Base-by-base conservation (phyloP, 2,888 invertebrate genomes). In the Phalangium opilio region DNA sequence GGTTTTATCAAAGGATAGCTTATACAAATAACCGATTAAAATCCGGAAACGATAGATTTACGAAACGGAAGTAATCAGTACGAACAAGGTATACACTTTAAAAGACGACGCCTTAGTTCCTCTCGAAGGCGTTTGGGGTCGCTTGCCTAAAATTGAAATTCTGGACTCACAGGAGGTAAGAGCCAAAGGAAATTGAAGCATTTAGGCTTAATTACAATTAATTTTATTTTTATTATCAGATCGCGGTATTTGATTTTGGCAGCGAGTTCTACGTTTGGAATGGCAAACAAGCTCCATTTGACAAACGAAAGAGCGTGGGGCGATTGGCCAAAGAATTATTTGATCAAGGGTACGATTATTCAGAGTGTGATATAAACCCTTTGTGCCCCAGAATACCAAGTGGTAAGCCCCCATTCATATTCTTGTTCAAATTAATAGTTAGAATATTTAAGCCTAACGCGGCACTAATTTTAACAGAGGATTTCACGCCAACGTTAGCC, bases 251-350 rank as follows among this genome's bases (percentile, higher is more conserved):
- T 63, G 91, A 93, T 70, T 93, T 89, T 64, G 91, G 91, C 8
- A 78, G 81, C 3, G 93, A 93, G 70, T 75, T 93, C 75, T 93
- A 93, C 59, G 78, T 90, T 47, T 93, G 93, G 93, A 83, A 83
- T 59, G 93, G 93, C 0, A 89, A 85, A 62, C 81, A 81, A 57
- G 86, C 85, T 0, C 67, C 78, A 0, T 64, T 79, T 0, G 79
- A 79, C 48, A 75, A 76, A 47, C 75, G 89, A 54, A 76, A 80
- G 52, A 72, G 77, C 1, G 84, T 83, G 0, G 73, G 83, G 2
- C 76, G 77, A 44, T 64, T 91, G 20, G 86, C 86, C 0, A 79
- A 81, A 62, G 83, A 90, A 61, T 66, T 90, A 52, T 86, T 83
- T 74, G 76, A 78, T 20, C 76, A 78, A 50, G 83, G 83, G 3